A percentile compares a stretch with the other conserved stretches of the same genome.
Evolutionary conservation across 2,113 vertebrate species (phyloP).

Genomic region (Oplegnathus fasciatus): DNA sequence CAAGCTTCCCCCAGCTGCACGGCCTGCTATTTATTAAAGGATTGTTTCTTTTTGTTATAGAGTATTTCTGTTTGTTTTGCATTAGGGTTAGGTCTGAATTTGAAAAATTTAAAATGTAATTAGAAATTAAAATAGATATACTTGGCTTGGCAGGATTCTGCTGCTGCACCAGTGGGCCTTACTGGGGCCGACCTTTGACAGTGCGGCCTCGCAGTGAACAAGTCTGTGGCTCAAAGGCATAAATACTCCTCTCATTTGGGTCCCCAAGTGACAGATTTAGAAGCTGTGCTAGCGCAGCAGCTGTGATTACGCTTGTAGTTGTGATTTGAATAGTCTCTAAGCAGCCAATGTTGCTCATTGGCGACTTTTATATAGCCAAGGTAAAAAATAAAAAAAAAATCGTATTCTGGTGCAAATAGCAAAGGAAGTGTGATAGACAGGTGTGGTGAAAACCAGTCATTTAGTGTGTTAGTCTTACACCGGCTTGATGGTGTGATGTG

Average conservation of each 20-base stretch:
- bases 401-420: background rate
- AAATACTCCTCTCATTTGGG: conserved; percentile 9
- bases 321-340: conserved; percentile 8
- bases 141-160: background rate
- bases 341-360: conserved; percentile 1
- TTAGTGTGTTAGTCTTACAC: background rate
- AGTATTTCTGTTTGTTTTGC: background rate
- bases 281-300: background rate
- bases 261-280: conserved; percentile 7
- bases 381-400: background rate
- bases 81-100: background rate
- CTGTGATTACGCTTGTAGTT: conserved; percentile 11
- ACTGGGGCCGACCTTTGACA: background rate
- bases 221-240: conserved; percentile 4
- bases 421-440: background rate
- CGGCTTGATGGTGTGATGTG: background rate
- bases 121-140: background rate
- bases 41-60: background rate
- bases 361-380: background rate
- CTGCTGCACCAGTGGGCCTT: background rate
- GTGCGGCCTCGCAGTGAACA: background rate
- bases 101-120: background rate
- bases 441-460: background rate
- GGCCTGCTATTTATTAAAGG: background rate
- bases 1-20: background rate